Base-by-base conservation (phyloP, 2,113 vertebrate genomes). In the Elgaria multicarinata region DNA sequence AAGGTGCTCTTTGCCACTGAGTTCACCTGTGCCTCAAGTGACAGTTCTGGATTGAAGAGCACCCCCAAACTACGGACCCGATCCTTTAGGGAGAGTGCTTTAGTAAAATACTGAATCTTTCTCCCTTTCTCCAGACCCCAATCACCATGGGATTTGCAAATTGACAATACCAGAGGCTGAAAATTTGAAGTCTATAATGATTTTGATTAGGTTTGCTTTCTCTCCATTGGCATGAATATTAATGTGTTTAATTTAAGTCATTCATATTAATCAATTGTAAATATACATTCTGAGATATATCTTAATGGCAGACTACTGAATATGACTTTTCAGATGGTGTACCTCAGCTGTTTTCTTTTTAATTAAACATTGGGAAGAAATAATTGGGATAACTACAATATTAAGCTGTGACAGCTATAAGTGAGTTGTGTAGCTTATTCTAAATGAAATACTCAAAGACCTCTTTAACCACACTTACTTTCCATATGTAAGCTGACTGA, bases 61-160 rank as follows among this genome's bases (percentile, higher is more conserved):
- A n/a, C n/a, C n/a, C n/a, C n/a, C n/a, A n/a, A n/a, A n/a, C n/a
- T n/a, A n/a, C n/a, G n/a, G n/a, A n/a, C n/a, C n/a, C n/a, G n/a
- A n/a, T n/a, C n/a, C n/a, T n/a, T n/a, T n/a, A n/a, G n/a, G n/a
- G n/a, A n/a, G n/a, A n/a, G n/a, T n/a, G n/a, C n/a, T 3, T 22
- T 39, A 88, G 33, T 46, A 67, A 77, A 85, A n/a, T 81, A 89
- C 39, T 13, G 6, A 87, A 4, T 26, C 69, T 33, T 36, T 18
- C 4, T 86, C 4, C 9, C 44, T 86, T 42, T 89, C 0, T 71
- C 5, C 75, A 12, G 1, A 0, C 46, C 83, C 39, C 58, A 39
- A 84, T 82, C 39, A 83, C 36, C 28, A 42, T 86, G 39, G 77
- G 87, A 93, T 76, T 82, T 77, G 77, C 87, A 88, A 92, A 90